Percentiles rank a stretch among this genome's conserved stretches.
Evolutionary conservation across 1,140 invertebrate genomes (phyloP).

Genomic region (Ceratitis capitata): DNA sequence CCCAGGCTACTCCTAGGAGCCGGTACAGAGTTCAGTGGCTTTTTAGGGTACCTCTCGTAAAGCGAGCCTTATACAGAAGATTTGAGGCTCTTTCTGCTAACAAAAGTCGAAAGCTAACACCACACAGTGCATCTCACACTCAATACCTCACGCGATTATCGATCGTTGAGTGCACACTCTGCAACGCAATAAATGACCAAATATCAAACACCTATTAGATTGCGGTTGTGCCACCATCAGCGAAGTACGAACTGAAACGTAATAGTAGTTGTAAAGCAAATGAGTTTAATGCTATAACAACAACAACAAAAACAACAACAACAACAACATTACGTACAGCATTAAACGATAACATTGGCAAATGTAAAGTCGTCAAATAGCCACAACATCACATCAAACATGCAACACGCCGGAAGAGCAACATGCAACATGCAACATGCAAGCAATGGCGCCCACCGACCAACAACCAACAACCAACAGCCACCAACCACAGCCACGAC

Average conservation of each 20-base stretch:
- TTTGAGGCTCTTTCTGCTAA: no score
- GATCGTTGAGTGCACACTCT: not conserved
- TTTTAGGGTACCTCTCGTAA: no score
- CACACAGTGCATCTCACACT: no score
- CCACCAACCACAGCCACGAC: not conserved
- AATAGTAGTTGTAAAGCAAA: not conserved
- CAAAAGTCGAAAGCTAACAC: no score
- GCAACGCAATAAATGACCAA: not conserved
- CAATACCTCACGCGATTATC: not conserved
- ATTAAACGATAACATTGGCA: not conserved
- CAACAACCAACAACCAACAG: not conserved
- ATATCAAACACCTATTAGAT: slow-evolving; percentile 3
- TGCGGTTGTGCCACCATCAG: not conserved
- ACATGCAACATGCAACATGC: no score
- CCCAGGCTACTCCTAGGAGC: no score
- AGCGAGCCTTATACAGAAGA: no score
- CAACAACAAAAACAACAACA: not conserved
- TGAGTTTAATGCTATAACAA: not conserved
- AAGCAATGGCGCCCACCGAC: no score
- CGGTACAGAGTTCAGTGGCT: no score
- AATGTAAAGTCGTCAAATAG: slow-evolving; percentile 1
- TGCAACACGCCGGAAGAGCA: not conserved
- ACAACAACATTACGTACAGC: not conserved
- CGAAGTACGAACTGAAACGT: not conserved
- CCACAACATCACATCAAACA: slow-evolving; percentile 2